phyloP scores from a whole-genome alignment of 2,113 vertebrate species.

The Atlantisia rogersi region DNA sequence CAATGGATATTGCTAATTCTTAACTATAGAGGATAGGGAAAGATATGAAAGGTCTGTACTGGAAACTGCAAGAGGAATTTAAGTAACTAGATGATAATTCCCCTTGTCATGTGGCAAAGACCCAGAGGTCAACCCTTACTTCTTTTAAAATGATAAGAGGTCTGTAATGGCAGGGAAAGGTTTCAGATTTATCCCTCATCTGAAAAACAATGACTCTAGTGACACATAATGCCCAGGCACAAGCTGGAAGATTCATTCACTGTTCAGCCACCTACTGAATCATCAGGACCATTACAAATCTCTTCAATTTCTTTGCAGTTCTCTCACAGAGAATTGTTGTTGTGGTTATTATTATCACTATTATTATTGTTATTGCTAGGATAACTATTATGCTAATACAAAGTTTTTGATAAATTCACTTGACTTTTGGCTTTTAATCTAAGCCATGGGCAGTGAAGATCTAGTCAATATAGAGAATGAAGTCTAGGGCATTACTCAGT shows the following conservation, averaged over 20 bases:
- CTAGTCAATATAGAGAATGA: not conserved
- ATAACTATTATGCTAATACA: not conserved
- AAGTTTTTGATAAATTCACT: not conserved
- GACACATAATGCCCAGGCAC: not conserved
- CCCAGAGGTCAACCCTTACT: not conserved
- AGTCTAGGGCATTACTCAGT: not conserved
- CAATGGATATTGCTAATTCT: not conserved
- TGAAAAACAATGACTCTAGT: not conserved
- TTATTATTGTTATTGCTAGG: not conserved
- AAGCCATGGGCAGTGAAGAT: not conserved
- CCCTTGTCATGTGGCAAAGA: not conserved
- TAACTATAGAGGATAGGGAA: not conserved
- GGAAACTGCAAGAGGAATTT: not conserved
- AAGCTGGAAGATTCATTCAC: not conserved
- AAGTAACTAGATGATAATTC: not conserved
- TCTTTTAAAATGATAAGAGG: not conserved
- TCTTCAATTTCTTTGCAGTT: not conserved
- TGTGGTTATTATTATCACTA: not conserved
- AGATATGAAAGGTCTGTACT: not conserved
- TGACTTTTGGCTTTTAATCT: not conserved
- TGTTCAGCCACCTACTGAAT: not conserved
- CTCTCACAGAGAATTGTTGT: not conserved
- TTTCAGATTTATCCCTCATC: not conserved
- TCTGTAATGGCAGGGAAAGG: not conserved
- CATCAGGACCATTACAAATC: not conserved